Percentiles rank a stretch among this genome's conserved stretches.
These are phyloP conservation scores for Centruroides sculpturatus DNA, from an alignment of 1,140 invertebrate genomes.

Conservation along the genomic window DNA sequence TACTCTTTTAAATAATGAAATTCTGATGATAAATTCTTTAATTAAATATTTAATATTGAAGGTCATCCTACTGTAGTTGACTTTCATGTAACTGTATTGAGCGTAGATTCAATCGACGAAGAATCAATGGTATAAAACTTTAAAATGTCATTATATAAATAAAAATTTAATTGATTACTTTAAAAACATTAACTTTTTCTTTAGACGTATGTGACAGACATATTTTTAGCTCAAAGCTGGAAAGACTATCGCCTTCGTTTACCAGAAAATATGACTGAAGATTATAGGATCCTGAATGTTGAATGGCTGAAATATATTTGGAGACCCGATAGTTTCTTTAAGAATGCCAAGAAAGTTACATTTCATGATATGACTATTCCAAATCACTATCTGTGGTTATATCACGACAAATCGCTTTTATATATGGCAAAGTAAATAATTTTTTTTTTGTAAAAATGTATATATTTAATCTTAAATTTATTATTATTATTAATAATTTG, in stretches of 20 bases:
- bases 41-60: slow-evolving; percentile 11
- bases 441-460: neutral
- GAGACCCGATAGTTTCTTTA: slow-evolving; percentile 83
- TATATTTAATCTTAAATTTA: too few relatives aligned
- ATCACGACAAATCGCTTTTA: slow-evolving; percentile 19
- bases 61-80: slow-evolving; percentile 68
- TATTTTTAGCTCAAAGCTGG: slow-evolving; percentile 84
- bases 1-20: neutral
- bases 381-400: slow-evolving; percentile 43
- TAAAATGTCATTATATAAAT: neutral
- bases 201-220: slow-evolving; percentile 83
- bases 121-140: slow-evolving; percentile 67
- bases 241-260: slow-evolving; percentile 44
- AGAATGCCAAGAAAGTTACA: slow-evolving; percentile 82
- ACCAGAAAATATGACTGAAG: slow-evolving; percentile 65
- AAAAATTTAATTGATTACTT: neutral
- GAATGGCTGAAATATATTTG: slow-evolving; percentile 54
- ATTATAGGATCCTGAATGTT: slow-evolving; percentile 43
- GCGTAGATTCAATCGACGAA: slow-evolving; percentile 79
- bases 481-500: too few relatives aligned
- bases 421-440: slow-evolving; percentile 21
- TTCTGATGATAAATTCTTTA: neutral
- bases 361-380: slow-evolving; percentile 80
- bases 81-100: slow-evolving; percentile 86
- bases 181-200: slow-evolving; percentile 14